A percentile compares a stretch with the other conserved stretches of the same genome.
Evolutionary conservation across 2,797 vertebrate genomes (phyloP).

Genomic region (Eulemur coronatus): DNA sequence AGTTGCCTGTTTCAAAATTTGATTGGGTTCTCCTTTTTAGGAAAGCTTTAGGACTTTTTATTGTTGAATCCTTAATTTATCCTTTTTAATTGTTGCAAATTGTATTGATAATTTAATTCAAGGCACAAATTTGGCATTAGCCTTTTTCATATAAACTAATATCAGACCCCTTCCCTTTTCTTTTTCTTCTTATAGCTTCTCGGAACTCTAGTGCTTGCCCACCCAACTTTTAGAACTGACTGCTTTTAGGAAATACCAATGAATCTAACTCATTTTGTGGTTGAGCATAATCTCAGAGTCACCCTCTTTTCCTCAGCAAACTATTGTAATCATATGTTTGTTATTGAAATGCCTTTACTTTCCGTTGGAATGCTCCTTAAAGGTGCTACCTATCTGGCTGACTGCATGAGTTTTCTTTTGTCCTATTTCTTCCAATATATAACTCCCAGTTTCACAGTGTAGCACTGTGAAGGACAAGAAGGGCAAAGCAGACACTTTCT

Average conservation of each 20-base stretch:
- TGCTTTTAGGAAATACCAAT: neutral
- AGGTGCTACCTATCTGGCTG: neutral
- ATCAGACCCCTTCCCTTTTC: neutral
- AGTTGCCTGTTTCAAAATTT: neutral
- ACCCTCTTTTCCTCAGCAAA: neutral
- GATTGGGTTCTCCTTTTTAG: neutral
- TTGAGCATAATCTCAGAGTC: neutral
- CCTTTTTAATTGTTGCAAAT: neutral
- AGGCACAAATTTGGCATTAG: neutral
- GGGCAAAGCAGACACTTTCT: neutral
- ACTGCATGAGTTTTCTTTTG: neutral
- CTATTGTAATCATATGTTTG: neutral
- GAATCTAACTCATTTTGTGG: neutral
- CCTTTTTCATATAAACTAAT: neutral
- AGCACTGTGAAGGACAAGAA: constrained; percentile 14
- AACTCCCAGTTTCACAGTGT: neutral
- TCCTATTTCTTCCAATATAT: neutral
- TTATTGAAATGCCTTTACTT: constrained; percentile 12
- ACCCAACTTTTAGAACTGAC: neutral
- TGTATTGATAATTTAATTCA: neutral
- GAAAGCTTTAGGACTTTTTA: neutral
- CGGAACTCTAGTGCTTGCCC: neutral
- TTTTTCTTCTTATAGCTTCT: neutral
- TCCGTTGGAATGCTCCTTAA: neutral
- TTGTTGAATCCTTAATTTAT: neutral